A percentile compares a stretch with the other conserved stretches of the same genome.
phyloP scores from a whole-genome alignment of 2,113 vertebrate genomes.

The Pedetes capensis region DNA sequence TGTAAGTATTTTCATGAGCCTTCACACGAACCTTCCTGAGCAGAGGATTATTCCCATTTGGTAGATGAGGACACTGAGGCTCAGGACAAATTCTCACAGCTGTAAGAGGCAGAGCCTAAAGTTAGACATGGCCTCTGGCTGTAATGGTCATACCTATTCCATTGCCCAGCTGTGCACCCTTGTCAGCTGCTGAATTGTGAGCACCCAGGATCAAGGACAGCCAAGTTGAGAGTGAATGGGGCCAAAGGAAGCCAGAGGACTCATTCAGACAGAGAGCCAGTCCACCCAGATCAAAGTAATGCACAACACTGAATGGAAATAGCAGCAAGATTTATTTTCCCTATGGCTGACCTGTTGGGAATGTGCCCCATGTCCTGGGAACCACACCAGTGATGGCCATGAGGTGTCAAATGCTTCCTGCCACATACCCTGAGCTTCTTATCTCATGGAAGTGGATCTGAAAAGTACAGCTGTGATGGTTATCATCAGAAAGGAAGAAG shows the following conservation, averaged over 20 bases:
- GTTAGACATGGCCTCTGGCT: neutral
- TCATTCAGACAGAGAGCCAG: neutral
- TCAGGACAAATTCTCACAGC: neutral
- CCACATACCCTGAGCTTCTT: neutral
- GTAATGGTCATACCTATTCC: fast-evolving
- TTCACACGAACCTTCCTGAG: neutral
- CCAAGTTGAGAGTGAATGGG: neutral
- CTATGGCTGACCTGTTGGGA: neutral
- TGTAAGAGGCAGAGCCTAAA: fast-evolving
- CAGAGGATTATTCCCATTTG: neutral
- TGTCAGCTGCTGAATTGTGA: neutral
- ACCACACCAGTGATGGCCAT: fast-evolving
- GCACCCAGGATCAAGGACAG: neutral
- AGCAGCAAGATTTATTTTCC: too few species aligned
- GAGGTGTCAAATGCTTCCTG: neutral
- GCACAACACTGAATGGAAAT: too few species aligned
- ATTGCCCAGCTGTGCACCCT: fast-evolving
- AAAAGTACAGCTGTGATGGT: neutral
- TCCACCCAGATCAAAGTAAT: neutral
- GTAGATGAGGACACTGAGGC: neutral
- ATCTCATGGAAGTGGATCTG: neutral
- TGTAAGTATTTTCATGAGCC: too few species aligned
- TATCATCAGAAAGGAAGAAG: neutral
- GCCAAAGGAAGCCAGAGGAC: neutral
- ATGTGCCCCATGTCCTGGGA: neutral